Base-by-base conservation (phyloP, 2,113 vertebrate genomes). In the Meles meles region DNA sequence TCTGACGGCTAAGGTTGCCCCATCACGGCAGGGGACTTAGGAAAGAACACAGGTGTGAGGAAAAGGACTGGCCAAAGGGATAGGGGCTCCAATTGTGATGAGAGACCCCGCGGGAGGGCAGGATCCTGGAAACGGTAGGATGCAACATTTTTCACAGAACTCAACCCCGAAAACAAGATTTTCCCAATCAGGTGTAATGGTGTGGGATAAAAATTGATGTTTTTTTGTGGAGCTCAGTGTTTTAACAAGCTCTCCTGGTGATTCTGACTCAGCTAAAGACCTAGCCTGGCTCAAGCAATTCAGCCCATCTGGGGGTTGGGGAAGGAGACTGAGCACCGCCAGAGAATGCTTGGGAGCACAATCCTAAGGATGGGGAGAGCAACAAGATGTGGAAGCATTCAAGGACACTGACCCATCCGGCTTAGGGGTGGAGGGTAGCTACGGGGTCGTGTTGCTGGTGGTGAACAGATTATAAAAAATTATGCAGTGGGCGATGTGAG, bases 281-380 rank as follows among this genome's bases (percentile, higher is more conserved):
- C 34, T 15, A 17, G 31, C 4, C 23, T 44, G 61, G 52, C 31
- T 65, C 29, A 44, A 18, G 37, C 21, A 25, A 14, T 42, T 77
- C 39, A 0, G 12, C 10, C 67, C 23, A 27, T n/a, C 34, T 25
- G 14, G 47, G 42, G 31, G 6, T 7, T 3, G 15, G 21, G 3
- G 52, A 31, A 9, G 3, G 49, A 23, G 39, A 49, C 74, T 12
- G 3, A 63, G 57, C 34, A 7, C 15, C 39, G 23, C 2, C 49
- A 0, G 49, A 29, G 72, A n/a, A 67, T 27, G 27, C n/a, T 55
- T 34, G 3, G 5, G 3, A 0, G 34, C 65, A 15, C 0, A 15
- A 12, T 65, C 55, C 1, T 20, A 20, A 27, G 0, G 3, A 44
- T 5, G 47, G 17, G 7, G 5, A 93, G 21, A 71, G n/a, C 13